Conservation (phyloP, 1,140 invertebrate genomes). For the Procambarus clarkii region DNA sequence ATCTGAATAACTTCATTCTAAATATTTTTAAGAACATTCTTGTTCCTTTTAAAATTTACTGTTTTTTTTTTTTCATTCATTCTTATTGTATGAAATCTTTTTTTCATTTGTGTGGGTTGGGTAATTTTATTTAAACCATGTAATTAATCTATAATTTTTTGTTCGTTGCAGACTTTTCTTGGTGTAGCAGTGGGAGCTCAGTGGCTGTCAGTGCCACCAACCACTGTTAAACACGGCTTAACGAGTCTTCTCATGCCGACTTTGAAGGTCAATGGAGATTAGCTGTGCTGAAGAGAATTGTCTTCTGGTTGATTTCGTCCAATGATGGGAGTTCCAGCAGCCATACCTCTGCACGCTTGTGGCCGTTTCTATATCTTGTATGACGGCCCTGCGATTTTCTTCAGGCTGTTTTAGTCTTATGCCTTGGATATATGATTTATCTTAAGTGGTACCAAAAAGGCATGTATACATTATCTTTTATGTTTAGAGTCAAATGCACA, state of each 20-base stretch:
- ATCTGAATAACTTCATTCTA: no score
- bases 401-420: background rate
- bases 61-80: no score
- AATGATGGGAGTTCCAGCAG: background rate
- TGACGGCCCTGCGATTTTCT: background rate
- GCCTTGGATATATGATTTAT: background rate
- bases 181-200: background rate
- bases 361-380: background rate
- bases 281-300: background rate
- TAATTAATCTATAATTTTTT: background rate
- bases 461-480: background rate
- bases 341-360: background rate
- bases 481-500: background rate
- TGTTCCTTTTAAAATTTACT: no score
- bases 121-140: no score
- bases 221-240: background rate
- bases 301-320: background rate
- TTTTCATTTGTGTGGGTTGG: no score
- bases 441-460: background rate
- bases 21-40: no score
- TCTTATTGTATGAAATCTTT: no score
- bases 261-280: background rate
- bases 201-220: background rate
- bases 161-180: background rate
- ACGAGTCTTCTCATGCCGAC: background rate